Evolutionary conservation across 2,888 invertebrate species (phyloP).

Genomic region (Watsonalla cultraria): DNA sequence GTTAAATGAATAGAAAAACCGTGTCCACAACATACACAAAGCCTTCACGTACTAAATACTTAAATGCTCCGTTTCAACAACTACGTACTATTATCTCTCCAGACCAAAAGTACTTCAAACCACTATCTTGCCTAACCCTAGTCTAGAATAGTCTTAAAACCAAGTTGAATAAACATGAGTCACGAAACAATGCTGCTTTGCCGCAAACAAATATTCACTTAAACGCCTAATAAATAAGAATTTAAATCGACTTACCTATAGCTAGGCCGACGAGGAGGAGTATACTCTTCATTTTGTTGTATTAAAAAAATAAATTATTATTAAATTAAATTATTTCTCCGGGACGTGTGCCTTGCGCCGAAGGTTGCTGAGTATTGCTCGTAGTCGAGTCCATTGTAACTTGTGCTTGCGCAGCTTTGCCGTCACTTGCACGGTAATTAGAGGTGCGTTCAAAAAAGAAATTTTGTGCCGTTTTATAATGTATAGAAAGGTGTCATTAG

Average conservation of each 20-base stretch:
- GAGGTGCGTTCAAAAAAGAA: slow-evolving; percentile 25
- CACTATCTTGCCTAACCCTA: background rate
- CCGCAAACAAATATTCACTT: background rate
- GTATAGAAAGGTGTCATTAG: background rate
- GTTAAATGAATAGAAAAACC: no score
- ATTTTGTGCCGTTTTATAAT: background rate
- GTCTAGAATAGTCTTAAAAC: slow-evolving; percentile 1
- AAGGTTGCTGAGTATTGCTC: slow-evolving; percentile 65
- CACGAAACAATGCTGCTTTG: slow-evolving; percentile 4
- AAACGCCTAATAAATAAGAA: slow-evolving; percentile 24
- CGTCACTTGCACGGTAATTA: slow-evolving; percentile 33
- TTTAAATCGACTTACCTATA: slow-evolving; percentile 47
- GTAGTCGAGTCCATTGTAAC: slow-evolving; percentile 39
- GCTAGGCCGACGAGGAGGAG: slow-evolving; percentile 45
- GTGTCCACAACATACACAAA: no score
- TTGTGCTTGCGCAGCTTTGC: slow-evolving; percentile 38
- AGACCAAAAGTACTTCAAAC: background rate
- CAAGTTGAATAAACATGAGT: background rate
- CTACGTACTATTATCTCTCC: background rate
- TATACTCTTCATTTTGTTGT: slow-evolving; percentile 57
- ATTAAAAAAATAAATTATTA: slow-evolving; percentile 24
- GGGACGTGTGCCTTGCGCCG: slow-evolving; percentile 61
- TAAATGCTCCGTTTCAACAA: background rate
- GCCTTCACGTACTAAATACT: no score
- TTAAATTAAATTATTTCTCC: slow-evolving; percentile 26